A percentile compares a stretch with the other conserved stretches of the same genome.
Conservation (phyloP, 2,888 invertebrate species). For the Germaria angustata region DNA sequence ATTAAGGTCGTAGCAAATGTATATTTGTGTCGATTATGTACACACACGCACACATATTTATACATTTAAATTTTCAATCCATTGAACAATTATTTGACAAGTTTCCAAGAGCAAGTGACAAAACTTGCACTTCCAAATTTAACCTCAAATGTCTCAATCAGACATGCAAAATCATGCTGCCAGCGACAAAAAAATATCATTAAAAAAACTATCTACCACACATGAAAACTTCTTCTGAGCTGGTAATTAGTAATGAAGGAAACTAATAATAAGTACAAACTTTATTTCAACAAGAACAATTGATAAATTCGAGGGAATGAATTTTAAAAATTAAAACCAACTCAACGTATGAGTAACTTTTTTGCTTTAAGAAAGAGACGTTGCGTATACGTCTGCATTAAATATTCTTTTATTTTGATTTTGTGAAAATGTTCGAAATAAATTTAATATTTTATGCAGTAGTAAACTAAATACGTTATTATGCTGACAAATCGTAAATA, state of each 20-base stretch:
- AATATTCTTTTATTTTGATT: too few relatives aligned
- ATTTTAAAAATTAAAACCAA: not conserved
- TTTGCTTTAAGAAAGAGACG: too few relatives aligned
- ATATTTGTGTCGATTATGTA: too few relatives aligned
- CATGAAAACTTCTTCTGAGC: constrained; percentile 18
- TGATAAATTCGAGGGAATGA: not conserved
- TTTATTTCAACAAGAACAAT: not conserved
- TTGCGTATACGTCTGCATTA: too few relatives aligned
- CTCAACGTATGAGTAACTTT: not conserved
- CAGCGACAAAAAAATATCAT: not conserved
- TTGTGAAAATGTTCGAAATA: too few relatives aligned
- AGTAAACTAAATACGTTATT: too few relatives aligned
- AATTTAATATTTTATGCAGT: too few relatives aligned
- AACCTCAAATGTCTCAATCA: constrained; percentile 35
- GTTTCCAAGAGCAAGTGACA: constrained; percentile 15
- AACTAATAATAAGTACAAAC: not conserved
- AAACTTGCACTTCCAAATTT: constrained; percentile 26
- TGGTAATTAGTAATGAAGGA: constrained; percentile 33
- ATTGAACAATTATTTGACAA: constrained; percentile 5
- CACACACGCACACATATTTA: not conserved
- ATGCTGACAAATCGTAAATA: too few relatives aligned
- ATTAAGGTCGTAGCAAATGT: constrained; percentile 9
- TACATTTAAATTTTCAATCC: constrained; percentile 9
- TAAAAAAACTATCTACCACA: not conserved
- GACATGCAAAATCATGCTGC: constrained; percentile 48